Base-by-base conservation (phyloP, 2,797 vertebrate genomes). In the Dromococcyx pavoninus region DNA sequence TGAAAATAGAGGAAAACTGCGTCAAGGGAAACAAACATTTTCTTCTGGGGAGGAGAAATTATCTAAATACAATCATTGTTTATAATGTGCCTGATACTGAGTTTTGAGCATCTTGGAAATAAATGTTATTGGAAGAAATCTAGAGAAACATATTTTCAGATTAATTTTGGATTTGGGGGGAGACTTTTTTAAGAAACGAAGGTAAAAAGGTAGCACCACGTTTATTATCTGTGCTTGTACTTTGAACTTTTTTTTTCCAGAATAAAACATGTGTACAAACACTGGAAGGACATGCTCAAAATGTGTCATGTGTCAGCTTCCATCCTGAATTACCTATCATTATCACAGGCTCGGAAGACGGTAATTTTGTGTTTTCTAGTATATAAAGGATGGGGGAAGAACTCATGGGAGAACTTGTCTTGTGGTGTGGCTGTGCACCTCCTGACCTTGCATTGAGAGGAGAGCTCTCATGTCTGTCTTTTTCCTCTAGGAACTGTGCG, bases 191-290 rank as follows among this genome's bases (percentile, higher is more conserved):
- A 73, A 56, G 27, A 77, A 85, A n/a, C 9, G 1, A 88, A 35
- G 0, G 3, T 65, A 53, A 53, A 70, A 90, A 28, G 22, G 10
- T 48, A 32, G 5, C 54, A 30, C 4, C 1, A 1, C 65, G 18
- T 89, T 67, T 51, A 39, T 70, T 58, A 41, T 35, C 35, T 53
- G 32, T 44, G 12, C n/a, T 12, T 94, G 30, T 71, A 27, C 30
- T 65, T n/a, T n/a, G n/a, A n/a, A 79, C 2, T 35, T 89, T 13
- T 89, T 32, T 25, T 25, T 92, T 96, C 5, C 87, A 99, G 99
- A 99, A 99, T 95, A 99, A 99, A 96, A 99, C 99, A 0, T 99
- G 99, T 88, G 99, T 99, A 10, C 99, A 99, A 91, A 99, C 99
- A 4, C 97, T 99, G 88, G 99, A 99, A 95, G 99, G 99, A 25